A percentile compares a stretch with the other conserved stretches of the same genome.
Conservation (phyloP, 2,797 vertebrate species). For the Phylloscopus collybita region DNA sequence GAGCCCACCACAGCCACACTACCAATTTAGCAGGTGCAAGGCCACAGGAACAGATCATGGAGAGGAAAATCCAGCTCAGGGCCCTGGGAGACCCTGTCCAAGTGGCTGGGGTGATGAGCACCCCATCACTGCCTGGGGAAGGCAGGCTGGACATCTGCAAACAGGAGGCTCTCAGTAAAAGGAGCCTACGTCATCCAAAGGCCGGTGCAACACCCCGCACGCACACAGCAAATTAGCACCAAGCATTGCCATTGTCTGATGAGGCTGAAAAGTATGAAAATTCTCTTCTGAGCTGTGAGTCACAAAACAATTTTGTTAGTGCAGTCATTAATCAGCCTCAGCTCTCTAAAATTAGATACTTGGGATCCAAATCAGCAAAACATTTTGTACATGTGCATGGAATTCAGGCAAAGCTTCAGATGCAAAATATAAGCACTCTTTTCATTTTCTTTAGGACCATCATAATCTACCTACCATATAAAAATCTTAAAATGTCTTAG, state of each 20-base stretch:
- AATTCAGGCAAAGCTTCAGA: slow-evolving; percentile 10
- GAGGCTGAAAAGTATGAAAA: not conserved
- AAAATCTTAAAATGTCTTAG: not conserved
- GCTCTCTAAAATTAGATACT: slow-evolving; percentile 36
- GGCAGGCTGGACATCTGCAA: not conserved
- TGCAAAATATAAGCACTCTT: not conserved
- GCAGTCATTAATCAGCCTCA: not conserved
- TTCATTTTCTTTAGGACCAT: slow-evolving; percentile 7
- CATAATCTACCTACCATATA: not conserved
- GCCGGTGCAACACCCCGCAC: not conserved
- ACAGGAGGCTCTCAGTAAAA: not conserved
- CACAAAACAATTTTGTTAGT: not conserved
- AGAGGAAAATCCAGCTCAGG: not conserved
- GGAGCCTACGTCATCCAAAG: not conserved
- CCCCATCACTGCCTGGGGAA: not conserved
- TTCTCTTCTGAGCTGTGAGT: not conserved
- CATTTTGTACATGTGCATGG: not conserved
- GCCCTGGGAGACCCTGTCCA: not conserved
- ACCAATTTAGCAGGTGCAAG: not conserved
- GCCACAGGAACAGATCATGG: accelerated
- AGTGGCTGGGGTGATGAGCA: not conserved
- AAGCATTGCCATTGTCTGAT: not conserved
- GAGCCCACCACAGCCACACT: not conserved
- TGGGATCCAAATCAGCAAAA: not conserved
- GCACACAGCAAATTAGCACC: not conserved